A percentile compares a stretch with the other conserved stretches of the same genome.
Evolutionary conservation across 2,888 invertebrate genomes (phyloP).

Genomic region (Phanerotoma sp.): DNA sequence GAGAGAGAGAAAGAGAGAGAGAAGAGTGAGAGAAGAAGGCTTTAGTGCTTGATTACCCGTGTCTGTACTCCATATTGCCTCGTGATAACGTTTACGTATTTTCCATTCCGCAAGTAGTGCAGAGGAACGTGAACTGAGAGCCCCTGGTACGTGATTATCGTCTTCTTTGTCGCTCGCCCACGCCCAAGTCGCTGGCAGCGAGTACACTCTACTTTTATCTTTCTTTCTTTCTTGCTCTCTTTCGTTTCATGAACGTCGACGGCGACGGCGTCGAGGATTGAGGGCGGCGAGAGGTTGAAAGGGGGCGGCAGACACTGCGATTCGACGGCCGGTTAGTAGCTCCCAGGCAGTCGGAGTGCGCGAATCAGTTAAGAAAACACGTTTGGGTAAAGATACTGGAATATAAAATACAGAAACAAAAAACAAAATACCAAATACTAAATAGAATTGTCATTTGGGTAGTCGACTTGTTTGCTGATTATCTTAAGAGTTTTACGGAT

Average conservation of each 20-base stretch:
- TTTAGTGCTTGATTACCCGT: background rate
- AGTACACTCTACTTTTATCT: background rate
- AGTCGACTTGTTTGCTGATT: too few relatives aligned
- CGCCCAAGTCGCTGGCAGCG: slow-evolving; percentile 39
- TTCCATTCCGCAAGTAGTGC: background rate
- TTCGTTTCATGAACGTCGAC: slow-evolving; percentile 47
- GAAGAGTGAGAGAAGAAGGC: background rate
- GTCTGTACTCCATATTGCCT: background rate
- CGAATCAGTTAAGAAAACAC: slow-evolving; percentile 20
- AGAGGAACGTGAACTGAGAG: slow-evolving; percentile 3
- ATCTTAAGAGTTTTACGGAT: too few relatives aligned
- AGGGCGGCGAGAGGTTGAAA: slow-evolving; percentile 52
- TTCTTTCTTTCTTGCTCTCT: slow-evolving; percentile 28
- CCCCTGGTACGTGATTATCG: slow-evolving; percentile 8
- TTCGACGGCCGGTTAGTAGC: slow-evolving; percentile 48
- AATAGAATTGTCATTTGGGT: too few relatives aligned
- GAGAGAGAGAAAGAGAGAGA: background rate
- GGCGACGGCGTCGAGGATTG: slow-evolving; percentile 45
- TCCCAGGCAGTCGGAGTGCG: slow-evolving; percentile 50
- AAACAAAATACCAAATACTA: too few relatives aligned
- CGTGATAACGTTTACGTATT: slow-evolving; percentile 4
- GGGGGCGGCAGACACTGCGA: slow-evolving; percentile 41
- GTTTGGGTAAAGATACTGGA: background rate
- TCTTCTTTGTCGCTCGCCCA: slow-evolving; percentile 5
- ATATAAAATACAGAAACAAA: too few relatives aligned